Evolutionary conservation across 2,888 invertebrate genomes (phyloP), one percentile per base, ranked within the genome.

Genomic region (Melanostoma scalare): DNA sequence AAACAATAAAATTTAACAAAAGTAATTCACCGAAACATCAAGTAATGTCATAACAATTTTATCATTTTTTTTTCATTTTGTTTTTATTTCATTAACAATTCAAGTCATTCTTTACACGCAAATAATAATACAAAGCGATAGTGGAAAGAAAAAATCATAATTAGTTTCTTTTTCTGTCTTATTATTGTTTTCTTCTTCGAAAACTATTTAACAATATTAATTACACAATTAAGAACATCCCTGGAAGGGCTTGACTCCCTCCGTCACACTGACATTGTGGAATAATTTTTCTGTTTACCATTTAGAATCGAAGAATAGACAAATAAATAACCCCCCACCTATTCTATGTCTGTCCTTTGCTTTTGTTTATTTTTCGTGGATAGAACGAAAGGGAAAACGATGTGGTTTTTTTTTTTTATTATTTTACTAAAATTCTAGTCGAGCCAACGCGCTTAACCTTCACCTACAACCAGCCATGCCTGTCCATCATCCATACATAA

Each of bases 401-500:
- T n/a, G 36, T 33, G 6, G n/a, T 6, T 36, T 55, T 56, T 63
- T 48, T 55, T 69, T 58, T 50, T 60, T 33, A 9, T 4, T 4
- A 42, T 4, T 76, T 36, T 52, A 44, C 53, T 67, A 71, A 82
- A 82, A 78, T 84, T 84, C 84, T 84, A 84, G 78, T 71, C 81
- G 72, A 80, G 80, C 71, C 73, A 65, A 82, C 77, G 74, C 84
- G 71, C 61, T 84, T 84, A 79, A 84, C 84, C 84, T 84, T 84
- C 84, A 84, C 84, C 84, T 84, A 84, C 84, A 84, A 84, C 84
- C 84, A 84, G 67, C 84, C 79, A 84, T 84, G 84, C 84, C 79
- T 84, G 84, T 84, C 84, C 84, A 84, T 79, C 84, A 84, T 84
- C 84, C 84, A 84, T 84, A 84, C 84, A 75, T 78, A 84, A 84